Percentiles rank a stretch among this genome's conserved stretches.
These are phyloP conservation scores for Cheilosia soror DNA, from an alignment of 2,888 invertebrate genomes.

Conservation along the genomic window DNA sequence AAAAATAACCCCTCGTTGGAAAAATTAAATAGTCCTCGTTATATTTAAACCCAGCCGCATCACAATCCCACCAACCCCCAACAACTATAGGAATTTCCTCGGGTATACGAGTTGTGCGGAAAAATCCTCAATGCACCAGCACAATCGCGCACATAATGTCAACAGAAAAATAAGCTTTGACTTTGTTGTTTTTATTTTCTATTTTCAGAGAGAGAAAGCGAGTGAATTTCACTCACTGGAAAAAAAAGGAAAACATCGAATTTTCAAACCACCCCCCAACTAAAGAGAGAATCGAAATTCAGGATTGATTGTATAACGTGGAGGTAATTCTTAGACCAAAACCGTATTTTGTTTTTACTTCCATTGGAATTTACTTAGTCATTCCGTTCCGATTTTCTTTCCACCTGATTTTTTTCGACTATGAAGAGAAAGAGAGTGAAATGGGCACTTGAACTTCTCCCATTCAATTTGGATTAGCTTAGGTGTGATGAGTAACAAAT, in stretches of 20 bases:
- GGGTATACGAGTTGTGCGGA: conserved; percentile 38
- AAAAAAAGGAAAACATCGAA: conserved; percentile 41
- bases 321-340: neutral
- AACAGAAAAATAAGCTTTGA: conserved; percentile 67
- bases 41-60: conserved; percentile 53
- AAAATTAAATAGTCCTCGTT: conserved; percentile 27
- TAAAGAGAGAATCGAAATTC: conserved; percentile 20
- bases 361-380: conserved; percentile 35
- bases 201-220: conserved; percentile 1
- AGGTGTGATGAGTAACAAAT: neutral
- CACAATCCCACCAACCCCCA: conserved; percentile 41
- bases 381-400: conserved; percentile 18
- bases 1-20: conserved; percentile 13
- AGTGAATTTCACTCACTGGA: conserved; percentile 24
- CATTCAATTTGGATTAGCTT: neutral
- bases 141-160: conserved; percentile 53
- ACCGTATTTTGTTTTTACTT: conserved; percentile 19
- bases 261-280: neutral
- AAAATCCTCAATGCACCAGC: conserved; percentile 53
- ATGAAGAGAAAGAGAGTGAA: conserved; percentile 7
- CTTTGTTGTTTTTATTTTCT: conserved; percentile 43
- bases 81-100: conserved; percentile 25
- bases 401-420: neutral
- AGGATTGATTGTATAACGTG: conserved; percentile 56
- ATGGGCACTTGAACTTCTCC: conserved; percentile 15